Evolutionary conservation across 2,113 vertebrate genomes (phyloP), one percentile per base, ranked within the genome.

Genomic region (Falco punctatus): DNA sequence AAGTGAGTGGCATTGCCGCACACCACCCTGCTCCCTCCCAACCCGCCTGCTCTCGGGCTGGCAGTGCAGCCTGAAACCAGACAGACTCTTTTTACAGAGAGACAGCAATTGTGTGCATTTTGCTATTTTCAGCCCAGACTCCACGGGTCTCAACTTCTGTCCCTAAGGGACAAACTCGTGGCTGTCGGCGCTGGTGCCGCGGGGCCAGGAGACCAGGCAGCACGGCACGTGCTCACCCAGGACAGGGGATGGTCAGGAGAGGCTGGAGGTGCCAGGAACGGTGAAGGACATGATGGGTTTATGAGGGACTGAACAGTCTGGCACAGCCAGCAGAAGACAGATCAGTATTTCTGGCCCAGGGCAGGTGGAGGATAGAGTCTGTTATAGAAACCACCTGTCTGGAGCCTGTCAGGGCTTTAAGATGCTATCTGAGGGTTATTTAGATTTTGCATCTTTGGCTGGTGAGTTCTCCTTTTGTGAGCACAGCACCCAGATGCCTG

Each of bases 391-490:
- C 54, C 35, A 46, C 80, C 66, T 88, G 82, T 86, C 93, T 81
- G 13, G 14, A 83, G 78, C 28, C 15, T 71, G 88, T 79, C 4
- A 77, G 86, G 58, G 72, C 72, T 88, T 92, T 49, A n/a, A 13
- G 7, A 62, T 84, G 92, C 75, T 83, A 85, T 82, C 91, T 81
- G 28, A 73, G 51, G 83, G 66, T 62, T 46, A 89, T 51, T 82
- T 81, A 90, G 91, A 92, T 90, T 55, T 91, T 95, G 87, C 81
- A 88, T 80, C 88, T 91, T 88, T 92, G 88, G 57, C 85, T 85
- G 71, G 72, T 15, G 20, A 96, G 93, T 49, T 96, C 91, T 96
- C 74, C 93, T 94, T 85, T 78, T 93, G 96, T 19, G 9, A 97
- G 83, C 3, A 22, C 91, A 77, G 96, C 91, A 57, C 90, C 92